These are phyloP conservation scores for Pteria penguin DNA, from an alignment of 2,888 invertebrate genomes.

Conservation along the genomic window DNA sequence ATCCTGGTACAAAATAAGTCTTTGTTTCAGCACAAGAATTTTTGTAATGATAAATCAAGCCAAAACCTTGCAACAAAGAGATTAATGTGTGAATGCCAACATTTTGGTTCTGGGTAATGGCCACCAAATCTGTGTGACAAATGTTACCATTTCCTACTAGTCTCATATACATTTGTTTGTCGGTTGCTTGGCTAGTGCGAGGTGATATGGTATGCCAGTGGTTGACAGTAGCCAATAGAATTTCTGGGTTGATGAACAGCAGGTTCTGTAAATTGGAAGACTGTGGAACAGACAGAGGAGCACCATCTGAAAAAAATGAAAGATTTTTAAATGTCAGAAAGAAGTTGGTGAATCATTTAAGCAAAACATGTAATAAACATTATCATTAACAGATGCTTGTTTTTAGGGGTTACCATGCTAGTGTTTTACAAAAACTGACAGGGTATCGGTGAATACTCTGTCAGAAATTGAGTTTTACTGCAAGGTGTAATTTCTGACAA, in stretches of 20 bases:
- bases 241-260: conserved; percentile 52
- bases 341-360: too few species aligned
- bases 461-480: too few species aligned
- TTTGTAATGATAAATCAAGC: conserved; percentile 49
- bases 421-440: too few species aligned
- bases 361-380: too few species aligned
- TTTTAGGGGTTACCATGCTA: too few species aligned
- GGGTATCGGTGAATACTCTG: too few species aligned
- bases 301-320: conserved; percentile 53
- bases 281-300: conserved; percentile 46
- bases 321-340: too few species aligned
- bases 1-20: conserved; percentile 58
- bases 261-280: conserved; percentile 45
- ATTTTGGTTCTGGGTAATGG: conserved; percentile 22
- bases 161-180: conserved; percentile 49
- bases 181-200: conserved; percentile 36
- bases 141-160: conserved; percentile 52
- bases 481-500: too few species aligned
- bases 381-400: too few species aligned
- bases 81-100: conserved; percentile 36
- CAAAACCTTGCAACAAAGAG: conserved; percentile 52
- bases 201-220: conserved; percentile 29
- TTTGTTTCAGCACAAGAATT: not conserved
- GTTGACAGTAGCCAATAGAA: conserved; percentile 46
- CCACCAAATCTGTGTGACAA: conserved; percentile 34